Base-by-base conservation (phyloP, 2,888 invertebrate genomes). In the Drosophila gaucha region DNA sequence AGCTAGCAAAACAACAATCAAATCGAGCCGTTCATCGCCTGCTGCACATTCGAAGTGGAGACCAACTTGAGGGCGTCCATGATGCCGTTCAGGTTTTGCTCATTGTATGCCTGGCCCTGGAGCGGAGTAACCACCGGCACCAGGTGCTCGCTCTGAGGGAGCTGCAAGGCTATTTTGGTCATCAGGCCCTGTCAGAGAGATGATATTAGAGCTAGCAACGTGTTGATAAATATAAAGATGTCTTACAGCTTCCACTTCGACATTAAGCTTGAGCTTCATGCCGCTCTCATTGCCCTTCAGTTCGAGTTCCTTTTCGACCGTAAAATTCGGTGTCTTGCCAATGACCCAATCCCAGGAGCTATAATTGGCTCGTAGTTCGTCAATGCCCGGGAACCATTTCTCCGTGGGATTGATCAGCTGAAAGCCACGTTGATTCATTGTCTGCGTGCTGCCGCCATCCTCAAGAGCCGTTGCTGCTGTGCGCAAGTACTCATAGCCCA, bases 261-360 rank as follows among this genome's bases (percentile, higher is more conserved):
- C 92, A 78, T 93, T 94, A 77, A 94, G 93, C 80, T 94, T 92
- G 2, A 93, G 93, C 91, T 93, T 94, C 78, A 94, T 90, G 64
- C 89, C 91, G 90, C 80, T 91, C 87, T 93, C 93, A 22, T 93
- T 91, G 51, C 93, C 93, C 56, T 92, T 92, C 1, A 92, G 63
- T 31, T 86, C 83, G 9, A 92, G 63, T 20, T 91, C 91, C 51
- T 92, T 92, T 62, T 91, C 89, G 1, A 97, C 95, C 0, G 94
- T 94, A 91, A 98, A 98, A 74, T 94, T 94, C 0, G 98, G 98
- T 0, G 98, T 97, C 90, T 94, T 95, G 1, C 97, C 98, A 90
- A 94, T 96, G 68, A 95, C 94, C 98, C 98, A 98, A 62, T 97
- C 95, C 97, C 97, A 98, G 24, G 95, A 95, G 71, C 93, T 91